phyloP scores from a whole-genome alignment of 2,888 invertebrate species.

The Cerastoderma edule region DNA sequence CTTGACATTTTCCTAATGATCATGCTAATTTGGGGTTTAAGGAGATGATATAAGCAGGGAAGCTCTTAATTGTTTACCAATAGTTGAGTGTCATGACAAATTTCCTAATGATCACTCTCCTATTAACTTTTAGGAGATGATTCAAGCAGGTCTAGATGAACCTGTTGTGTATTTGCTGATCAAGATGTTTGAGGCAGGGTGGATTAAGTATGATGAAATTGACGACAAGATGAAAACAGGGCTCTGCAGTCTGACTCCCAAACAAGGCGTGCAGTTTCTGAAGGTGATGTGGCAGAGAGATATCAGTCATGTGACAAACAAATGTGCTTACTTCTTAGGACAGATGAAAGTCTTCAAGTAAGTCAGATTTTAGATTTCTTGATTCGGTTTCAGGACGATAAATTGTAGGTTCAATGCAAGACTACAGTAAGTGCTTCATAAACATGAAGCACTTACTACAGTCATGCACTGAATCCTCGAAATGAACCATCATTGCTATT shows the following conservation, averaged over 20 bases:
- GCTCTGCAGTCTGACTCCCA: constrained; percentile 27
- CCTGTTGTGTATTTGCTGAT: constrained; percentile 47
- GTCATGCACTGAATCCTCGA: too few relatives aligned
- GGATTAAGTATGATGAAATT: constrained; percentile 43
- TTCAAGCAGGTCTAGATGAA: constrained; percentile 43
- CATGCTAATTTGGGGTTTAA: too few relatives aligned
- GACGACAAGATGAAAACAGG: constrained; percentile 46
- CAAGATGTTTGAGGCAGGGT: constrained; percentile 42
- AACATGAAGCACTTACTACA: too few relatives aligned
- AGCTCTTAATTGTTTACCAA: too few relatives aligned
- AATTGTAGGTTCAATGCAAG: too few relatives aligned
- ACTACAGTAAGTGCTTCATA: too few relatives aligned
- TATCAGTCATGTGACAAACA: constrained; percentile 40
- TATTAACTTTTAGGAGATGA: constrained; percentile 40
- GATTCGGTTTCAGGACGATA: neutral
- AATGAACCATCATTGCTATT: too few relatives aligned
- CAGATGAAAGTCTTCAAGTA: constrained; percentile 56
- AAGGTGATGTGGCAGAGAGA: constrained; percentile 36
- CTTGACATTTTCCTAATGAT: too few relatives aligned
- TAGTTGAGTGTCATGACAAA: too few relatives aligned
- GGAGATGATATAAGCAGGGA: too few relatives aligned
- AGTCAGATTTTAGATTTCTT: neutral
- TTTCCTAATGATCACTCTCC: neutral
- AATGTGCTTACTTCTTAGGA: constrained; percentile 49
- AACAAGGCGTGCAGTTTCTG: constrained; percentile 46